These are phyloP conservation scores for Ditylenchus dipsaci DNA, from an alignment of 1,140 invertebrate species.

Conservation along the genomic window DNA sequence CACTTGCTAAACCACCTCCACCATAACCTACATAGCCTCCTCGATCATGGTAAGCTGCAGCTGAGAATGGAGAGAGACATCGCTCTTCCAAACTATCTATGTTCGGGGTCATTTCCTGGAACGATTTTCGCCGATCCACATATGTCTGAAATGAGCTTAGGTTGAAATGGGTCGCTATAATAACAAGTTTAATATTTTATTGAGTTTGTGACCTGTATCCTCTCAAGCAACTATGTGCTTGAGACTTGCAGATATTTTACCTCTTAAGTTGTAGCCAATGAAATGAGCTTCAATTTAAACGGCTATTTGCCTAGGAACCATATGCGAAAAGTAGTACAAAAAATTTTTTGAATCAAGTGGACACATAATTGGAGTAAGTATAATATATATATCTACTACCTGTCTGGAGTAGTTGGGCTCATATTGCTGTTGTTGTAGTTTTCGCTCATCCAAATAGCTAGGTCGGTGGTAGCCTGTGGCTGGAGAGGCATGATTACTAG, in stretches of 20 bases:
- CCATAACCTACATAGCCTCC: constrained; percentile 18
- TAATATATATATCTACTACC: constrained; percentile 4
- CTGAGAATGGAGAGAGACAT: neutral
- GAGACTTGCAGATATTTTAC: too few relatives aligned
- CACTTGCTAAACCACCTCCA: neutral
- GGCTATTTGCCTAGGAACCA: too few relatives aligned
- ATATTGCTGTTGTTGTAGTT: constrained; percentile 1
- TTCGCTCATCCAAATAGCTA: constrained; percentile 34
- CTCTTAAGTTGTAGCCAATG: too few relatives aligned
- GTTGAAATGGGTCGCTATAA: neutral
- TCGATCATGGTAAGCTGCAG: constrained; percentile 14
- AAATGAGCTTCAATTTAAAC: too few relatives aligned
- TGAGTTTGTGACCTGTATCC: too few relatives aligned
- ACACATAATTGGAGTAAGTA: neutral
- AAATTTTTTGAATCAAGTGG: too few relatives aligned
- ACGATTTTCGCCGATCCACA: constrained; percentile 42
- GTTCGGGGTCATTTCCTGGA: constrained; percentile 38
- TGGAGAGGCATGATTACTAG: constrained; percentile 17
- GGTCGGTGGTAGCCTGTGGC: constrained; percentile 21
- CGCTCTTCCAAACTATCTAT: neutral
- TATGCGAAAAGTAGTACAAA: too few relatives aligned
- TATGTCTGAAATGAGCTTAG: constrained; percentile 20
- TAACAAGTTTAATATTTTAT: too few relatives aligned
- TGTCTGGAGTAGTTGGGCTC: constrained; percentile 26
- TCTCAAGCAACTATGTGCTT: too few relatives aligned